Conservation (phyloP, 2,797 vertebrate genomes). For the Hapalemur alaotrensis region DNA sequence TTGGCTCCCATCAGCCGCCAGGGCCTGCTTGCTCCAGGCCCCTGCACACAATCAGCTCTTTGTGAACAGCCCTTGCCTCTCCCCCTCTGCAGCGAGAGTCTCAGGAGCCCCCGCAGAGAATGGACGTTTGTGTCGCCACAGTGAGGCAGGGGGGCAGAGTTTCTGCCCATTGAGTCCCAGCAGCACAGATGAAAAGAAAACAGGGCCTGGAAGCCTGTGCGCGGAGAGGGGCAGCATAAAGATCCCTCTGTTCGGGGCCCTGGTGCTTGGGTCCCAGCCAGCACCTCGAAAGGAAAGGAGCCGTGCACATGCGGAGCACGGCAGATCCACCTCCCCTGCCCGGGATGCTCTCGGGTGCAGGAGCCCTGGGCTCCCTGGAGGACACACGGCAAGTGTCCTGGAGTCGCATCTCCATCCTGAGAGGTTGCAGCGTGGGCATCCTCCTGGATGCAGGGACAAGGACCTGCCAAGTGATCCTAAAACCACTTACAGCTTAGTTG, state of each 20-base stretch:
- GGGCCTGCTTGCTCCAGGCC: slow-evolving; percentile 59
- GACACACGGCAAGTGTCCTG: not conserved
- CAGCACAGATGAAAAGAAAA: slow-evolving; percentile 78
- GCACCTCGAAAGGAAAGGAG: slow-evolving; percentile 71
- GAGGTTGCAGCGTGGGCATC: not conserved
- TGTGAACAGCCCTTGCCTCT: slow-evolving; percentile 74
- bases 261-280: slow-evolving; percentile 51
- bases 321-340: slow-evolving; percentile 4
- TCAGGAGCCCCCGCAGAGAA: slow-evolving; percentile 74
- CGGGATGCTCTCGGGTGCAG: not conserved
- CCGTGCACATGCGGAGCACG: not conserved
- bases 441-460: not conserved
- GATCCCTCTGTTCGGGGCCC: slow-evolving; percentile 70
- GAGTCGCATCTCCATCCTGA: not conserved
- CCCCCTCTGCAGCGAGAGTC: slow-evolving; percentile 35
- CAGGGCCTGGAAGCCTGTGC: slow-evolving; percentile 38
- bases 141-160: slow-evolving; percentile 55
- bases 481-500: accelerated
- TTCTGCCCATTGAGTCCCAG: slow-evolving; percentile 72
- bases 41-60: slow-evolving; percentile 82
- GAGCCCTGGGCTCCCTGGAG: not conserved
- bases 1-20: slow-evolving; percentile 72
- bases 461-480: not conserved
- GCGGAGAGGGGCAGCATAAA: slow-evolving; percentile 64
- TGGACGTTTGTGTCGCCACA: slow-evolving; percentile 66